Percentiles rank a stretch among this genome's conserved stretches.
These are phyloP conservation scores for Pollicipes pollicipes DNA, from an alignment of 1,140 invertebrate genomes.

Conservation along the genomic window DNA sequence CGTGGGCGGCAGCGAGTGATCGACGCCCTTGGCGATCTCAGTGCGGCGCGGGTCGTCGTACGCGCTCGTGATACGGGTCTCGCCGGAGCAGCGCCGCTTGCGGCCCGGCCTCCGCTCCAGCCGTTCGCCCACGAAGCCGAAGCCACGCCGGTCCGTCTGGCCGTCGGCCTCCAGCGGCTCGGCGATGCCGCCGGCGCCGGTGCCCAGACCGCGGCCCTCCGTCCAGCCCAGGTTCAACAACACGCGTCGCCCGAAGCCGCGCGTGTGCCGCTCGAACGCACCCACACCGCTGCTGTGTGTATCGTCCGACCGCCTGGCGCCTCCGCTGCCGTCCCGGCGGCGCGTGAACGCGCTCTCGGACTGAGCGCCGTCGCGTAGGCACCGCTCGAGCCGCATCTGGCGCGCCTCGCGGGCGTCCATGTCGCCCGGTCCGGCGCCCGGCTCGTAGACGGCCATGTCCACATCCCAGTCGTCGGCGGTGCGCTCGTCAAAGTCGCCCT, in stretches of 20 bases:
- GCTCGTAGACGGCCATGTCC: conserved; percentile 38
- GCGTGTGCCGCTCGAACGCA: conserved; percentile 31
- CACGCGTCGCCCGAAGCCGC: conserved; percentile 32
- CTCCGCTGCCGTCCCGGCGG: conserved; percentile 15
- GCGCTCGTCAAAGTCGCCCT: conserved; percentile 38
- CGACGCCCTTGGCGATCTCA: neutral
- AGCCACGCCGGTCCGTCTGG: conserved; percentile 8
- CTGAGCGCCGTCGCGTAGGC: neutral
- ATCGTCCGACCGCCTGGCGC: neutral
- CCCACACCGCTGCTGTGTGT: neutral
- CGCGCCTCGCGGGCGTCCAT: neutral
- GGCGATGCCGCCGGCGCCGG: conserved; percentile 20
- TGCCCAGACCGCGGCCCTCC: conserved; percentile 35
- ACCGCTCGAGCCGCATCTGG: neutral
- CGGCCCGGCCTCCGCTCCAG: neutral
- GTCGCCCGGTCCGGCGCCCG: conserved; percentile 21
- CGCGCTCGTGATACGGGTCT: neutral
- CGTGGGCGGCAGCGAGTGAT: neutral
- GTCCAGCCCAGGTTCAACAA: conserved; percentile 37
- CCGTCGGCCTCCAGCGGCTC: conserved; percentile 22
- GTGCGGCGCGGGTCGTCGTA: neutral
- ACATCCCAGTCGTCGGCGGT: conserved; percentile 43
- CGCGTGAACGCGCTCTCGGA: conserved; percentile 29
- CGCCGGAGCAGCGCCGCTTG: neutral
- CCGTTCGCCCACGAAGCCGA: neutral